Base-by-base conservation (phyloP, 2,113 vertebrate species). In the Pogonocichla stellata region DNA sequence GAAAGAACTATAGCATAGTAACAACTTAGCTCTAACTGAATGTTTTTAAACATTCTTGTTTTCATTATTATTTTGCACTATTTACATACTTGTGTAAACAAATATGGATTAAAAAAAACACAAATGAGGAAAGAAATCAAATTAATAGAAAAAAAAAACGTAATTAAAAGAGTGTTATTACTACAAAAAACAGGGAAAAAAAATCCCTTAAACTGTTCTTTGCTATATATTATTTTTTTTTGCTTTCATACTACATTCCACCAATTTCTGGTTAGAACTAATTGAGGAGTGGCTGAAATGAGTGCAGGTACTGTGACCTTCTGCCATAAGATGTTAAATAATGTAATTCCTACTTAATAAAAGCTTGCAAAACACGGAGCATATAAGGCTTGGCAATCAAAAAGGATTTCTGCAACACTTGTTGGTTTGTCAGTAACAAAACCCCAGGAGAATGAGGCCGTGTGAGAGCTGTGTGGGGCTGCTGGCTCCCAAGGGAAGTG, bases 371-470 rank as follows among this genome's bases (percentile, higher is more conserved):
- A 78, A 48, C 47, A n/a, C 2, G 0, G 38, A 26, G 19, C 6
- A 4, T 12, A 16, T 58, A 40, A 62, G 75, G n/a, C 17, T 17
- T 60, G 34, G 18, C 43, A 28, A 25, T 25, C 22, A 18, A 10
- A 69, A 62, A 34, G 1, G 54, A 57, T 62, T 85, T 38, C 65
- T 48, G 1, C 24, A 20, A 3, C 12, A 3, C 12, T 18, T 22
- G 4, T 71, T 72, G 12, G 31, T 79, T n/a, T 9, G 53, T 66
- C 47, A n/a, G 38, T 38, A 20, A 7, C 51, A 58, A 29, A 74
- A 2, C 17, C 51, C 29, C 56, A 6, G n/a, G 57, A 45, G 71
- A 12, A 25, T 0, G n/a, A 65, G 65, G 50, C 28, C 0, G 0
- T 4, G 31, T 6, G 57, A 43, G 47, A 60, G 31, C 51, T n/a